Evolutionary conservation across 2,113 vertebrate species (phyloP), one percentile per base, ranked within the genome.

Genomic region (Nerophis ophidion): DNA sequence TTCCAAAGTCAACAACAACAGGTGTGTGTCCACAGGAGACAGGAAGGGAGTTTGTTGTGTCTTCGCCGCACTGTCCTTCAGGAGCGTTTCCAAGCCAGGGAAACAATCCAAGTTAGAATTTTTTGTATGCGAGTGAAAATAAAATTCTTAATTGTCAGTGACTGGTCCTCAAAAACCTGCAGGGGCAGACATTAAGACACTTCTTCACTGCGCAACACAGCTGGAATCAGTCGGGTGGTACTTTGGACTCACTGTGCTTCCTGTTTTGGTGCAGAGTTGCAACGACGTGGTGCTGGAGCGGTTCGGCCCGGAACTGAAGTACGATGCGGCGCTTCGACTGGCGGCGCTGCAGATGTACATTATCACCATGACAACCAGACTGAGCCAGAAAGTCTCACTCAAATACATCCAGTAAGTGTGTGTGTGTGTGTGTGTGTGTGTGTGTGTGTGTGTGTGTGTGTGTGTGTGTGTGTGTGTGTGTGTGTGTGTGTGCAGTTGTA

Each of bases 301-400:
- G 48, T 98, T 98, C 71, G 95, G 96, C 68, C 88, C 93, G 0
- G 96, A 98, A 86, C 88, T 98, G 76, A 97, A 98, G 85, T 96
- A 95, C 0, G 95, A 98, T 61, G 93, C 94, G 0, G 96, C 93
- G 61, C 87, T 98, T 54, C 81, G 95, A 63, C 73, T 98, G 79
- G 95, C 95, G 7, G 96, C 96, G 0, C 80, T 98, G 77, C 96
- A 98, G 82, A 98, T 98, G 95, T 98, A 97, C 77, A 94, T 98
- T 79, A 91, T 95, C 71, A 96, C 93, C 45, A 92, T 98, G 73
- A 95, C 93, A 55, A 95, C 93, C 63, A 93, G 92, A 75, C 95
- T 96, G 77, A 95, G 91, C 8, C 96, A 97, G 88, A 98, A 97
- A 87, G 95, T 98, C 73, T 98, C 96, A 0, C 91, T 98, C 53